Percentiles rank a stretch among this genome's conserved stretches.
Evolutionary conservation across 2,797 vertebrate species (phyloP).

Genomic region (Apogon hyalosoma): DNA sequence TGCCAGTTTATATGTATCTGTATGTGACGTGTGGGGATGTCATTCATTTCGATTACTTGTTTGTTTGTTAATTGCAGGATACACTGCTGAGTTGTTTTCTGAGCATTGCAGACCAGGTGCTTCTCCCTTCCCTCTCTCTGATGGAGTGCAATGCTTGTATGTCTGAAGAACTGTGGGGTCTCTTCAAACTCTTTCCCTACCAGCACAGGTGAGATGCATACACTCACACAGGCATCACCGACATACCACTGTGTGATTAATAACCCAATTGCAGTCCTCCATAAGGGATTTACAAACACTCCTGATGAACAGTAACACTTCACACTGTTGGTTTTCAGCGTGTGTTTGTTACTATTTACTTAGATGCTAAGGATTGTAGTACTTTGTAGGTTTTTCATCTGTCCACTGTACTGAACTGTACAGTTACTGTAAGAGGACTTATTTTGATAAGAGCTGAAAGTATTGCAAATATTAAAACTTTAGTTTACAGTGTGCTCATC

Average conservation of each 20-base stretch:
- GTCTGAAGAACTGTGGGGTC: constrained; percentile 98
- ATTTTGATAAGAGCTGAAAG: constrained; percentile 16
- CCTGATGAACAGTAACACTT: constrained; percentile 29
- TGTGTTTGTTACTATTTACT: constrained; percentile 29
- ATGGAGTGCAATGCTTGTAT: constrained; percentile 99
- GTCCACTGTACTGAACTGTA: background rate
- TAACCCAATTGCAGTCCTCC: constrained; percentile 18
- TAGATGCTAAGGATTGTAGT: constrained; percentile 1
- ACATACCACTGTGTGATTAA: constrained; percentile 31
- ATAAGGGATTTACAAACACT: constrained; percentile 18
- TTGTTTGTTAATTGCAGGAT: constrained; percentile 83
- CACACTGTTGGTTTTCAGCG: constrained; percentile 10
- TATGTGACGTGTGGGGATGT: background rate
- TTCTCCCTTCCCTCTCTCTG: constrained; percentile 94
- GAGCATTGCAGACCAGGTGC: constrained; percentile 96
- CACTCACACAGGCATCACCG: constrained; percentile 1
- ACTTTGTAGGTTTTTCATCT: constrained; percentile 19
- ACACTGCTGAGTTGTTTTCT: constrained; percentile 95
- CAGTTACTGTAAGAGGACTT: background rate
- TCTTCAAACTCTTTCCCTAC: constrained; percentile 98
- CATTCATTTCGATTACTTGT: background rate
- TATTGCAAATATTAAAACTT: too few relatives aligned
- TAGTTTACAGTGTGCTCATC: too few relatives aligned
- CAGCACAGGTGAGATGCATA: constrained; percentile 90
- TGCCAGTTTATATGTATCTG: background rate